phyloP scores from a whole-genome alignment of 2,888 invertebrate species.

The Hirtodrosophila trivittata region DNA sequence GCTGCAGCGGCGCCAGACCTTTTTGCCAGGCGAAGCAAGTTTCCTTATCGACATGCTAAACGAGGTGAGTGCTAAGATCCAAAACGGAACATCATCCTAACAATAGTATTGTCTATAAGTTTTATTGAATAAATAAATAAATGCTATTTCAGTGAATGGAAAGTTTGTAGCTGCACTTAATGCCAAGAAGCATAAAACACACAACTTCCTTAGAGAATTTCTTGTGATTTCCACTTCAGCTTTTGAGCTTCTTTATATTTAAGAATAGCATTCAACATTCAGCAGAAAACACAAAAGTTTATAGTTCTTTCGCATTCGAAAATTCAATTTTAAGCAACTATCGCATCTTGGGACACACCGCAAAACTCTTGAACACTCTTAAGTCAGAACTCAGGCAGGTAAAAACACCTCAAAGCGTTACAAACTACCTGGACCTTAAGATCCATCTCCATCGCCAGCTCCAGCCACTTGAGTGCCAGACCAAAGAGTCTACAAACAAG shows the following conservation, averaged over 20 bases:
- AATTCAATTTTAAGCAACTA: conserved; percentile 47
- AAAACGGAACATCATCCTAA: too few species aligned
- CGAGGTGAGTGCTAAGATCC: conserved; percentile 74
- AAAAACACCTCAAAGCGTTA: conserved; percentile 42
- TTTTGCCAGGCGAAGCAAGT: conserved; percentile 83
- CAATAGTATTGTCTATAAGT: too few species aligned
- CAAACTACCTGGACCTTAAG: conserved; percentile 42
- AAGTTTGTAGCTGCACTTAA: neutral
- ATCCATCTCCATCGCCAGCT: conserved; percentile 6
- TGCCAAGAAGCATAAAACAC: conserved; percentile 2
- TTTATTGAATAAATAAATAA: too few species aligned
- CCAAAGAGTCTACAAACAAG: conserved; percentile 29
- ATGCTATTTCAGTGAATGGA: neutral
- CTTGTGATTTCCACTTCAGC: conserved; percentile 25
- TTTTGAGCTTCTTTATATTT: conserved; percentile 11
- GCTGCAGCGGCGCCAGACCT: conserved; percentile 76
- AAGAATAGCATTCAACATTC: conserved; percentile 12
- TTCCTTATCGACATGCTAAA: conserved; percentile 83
- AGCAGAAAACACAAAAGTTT: conserved; percentile 11
- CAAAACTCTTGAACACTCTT: conserved; percentile 53
- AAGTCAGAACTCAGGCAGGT: conserved; percentile 33
- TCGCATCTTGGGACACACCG: conserved; percentile 22
- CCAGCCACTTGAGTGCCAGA: conserved; percentile 34
- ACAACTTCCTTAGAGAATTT: conserved; percentile 11
- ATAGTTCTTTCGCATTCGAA: conserved; percentile 16